These are phyloP conservation scores for Dasysyrphus albostriatus DNA, from an alignment of 2,888 invertebrate genomes.

Conservation along the genomic window DNA sequence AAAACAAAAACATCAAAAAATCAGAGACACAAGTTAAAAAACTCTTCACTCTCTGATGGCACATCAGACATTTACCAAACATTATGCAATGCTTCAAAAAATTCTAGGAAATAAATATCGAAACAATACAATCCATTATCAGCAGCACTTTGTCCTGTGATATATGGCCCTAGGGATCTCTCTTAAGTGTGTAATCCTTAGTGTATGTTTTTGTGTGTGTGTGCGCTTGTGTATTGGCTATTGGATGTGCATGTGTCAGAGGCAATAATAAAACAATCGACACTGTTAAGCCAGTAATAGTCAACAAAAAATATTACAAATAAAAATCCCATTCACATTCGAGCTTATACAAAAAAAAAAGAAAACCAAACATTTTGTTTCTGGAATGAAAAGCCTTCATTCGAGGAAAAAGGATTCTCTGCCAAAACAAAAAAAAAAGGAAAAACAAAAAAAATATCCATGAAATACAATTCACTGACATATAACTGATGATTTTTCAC, in stretches of 20 bases:
- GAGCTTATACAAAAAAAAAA: background rate
- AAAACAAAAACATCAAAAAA: background rate
- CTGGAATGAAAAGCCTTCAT: constrained; percentile 19
- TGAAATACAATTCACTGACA: constrained; percentile 55
- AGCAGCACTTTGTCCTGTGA: constrained; percentile 49
- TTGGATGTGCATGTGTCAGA: constrained; percentile 40
- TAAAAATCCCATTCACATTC: background rate
- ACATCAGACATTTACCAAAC: constrained; percentile 6
- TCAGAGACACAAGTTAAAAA: background rate
- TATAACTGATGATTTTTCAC: constrained; percentile 56
- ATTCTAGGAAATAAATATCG: constrained; percentile 60
- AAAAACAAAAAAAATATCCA: constrained; percentile 11
- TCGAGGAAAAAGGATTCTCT: constrained; percentile 22
- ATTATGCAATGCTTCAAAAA: constrained; percentile 31
- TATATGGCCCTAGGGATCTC: constrained; percentile 48
- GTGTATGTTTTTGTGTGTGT: background rate
- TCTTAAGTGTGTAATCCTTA: constrained; percentile 64
- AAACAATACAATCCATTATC: constrained; percentile 74
- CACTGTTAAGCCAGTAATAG: constrained; percentile 58
- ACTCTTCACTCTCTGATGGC: background rate
- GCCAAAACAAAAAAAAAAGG: too few species aligned
- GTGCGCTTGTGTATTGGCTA: background rate
- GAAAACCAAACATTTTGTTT: background rate
- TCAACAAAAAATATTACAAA: constrained; percentile 12
- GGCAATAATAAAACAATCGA: constrained; percentile 69